These are phyloP conservation scores for Sinella curviseta DNA, from an alignment of 1,140 invertebrate species.

Conservation along the genomic window DNA sequence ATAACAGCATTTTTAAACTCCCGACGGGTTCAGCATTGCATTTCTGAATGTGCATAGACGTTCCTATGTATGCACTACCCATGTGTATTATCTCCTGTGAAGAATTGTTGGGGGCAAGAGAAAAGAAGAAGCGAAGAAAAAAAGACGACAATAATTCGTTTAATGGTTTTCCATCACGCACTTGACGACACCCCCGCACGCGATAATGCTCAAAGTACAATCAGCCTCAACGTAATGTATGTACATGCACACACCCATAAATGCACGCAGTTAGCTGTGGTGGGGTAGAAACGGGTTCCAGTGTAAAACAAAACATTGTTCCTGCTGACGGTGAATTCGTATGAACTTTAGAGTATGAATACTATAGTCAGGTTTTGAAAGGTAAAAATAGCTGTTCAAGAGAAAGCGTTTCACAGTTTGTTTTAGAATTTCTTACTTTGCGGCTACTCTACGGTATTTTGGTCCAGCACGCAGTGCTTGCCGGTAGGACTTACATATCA, in stretches of 20 bases:
- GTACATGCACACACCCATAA: background rate
- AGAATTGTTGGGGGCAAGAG: background rate
- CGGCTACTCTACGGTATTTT: too few relatives aligned
- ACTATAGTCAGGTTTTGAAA: too few relatives aligned
- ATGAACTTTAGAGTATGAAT: too few relatives aligned
- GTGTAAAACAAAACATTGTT: background rate
- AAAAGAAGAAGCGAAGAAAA: background rate
- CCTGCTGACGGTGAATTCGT: too few relatives aligned
- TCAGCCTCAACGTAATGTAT: background rate
- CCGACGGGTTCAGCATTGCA: too few relatives aligned
- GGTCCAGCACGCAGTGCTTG: too few relatives aligned
- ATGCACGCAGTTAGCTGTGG: too few relatives aligned
- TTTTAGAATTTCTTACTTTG: too few relatives aligned
- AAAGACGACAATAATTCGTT: conserved; percentile 45
- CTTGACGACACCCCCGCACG: conserved; percentile 33
- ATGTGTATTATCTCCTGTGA: background rate
- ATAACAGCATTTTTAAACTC: too few relatives aligned
- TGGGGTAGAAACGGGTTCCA: background rate
- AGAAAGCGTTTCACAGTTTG: too few relatives aligned
- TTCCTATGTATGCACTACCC: background rate
- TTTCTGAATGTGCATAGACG: background rate
- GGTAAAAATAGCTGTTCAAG: too few relatives aligned
- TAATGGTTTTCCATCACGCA: conserved; percentile 47
- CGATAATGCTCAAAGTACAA: conserved; percentile 4
- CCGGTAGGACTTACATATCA: too few relatives aligned